These are phyloP conservation scores for Poeciliopsis gracilis DNA, from an alignment of 2,797 vertebrate species.

Conservation along the genomic window DNA sequence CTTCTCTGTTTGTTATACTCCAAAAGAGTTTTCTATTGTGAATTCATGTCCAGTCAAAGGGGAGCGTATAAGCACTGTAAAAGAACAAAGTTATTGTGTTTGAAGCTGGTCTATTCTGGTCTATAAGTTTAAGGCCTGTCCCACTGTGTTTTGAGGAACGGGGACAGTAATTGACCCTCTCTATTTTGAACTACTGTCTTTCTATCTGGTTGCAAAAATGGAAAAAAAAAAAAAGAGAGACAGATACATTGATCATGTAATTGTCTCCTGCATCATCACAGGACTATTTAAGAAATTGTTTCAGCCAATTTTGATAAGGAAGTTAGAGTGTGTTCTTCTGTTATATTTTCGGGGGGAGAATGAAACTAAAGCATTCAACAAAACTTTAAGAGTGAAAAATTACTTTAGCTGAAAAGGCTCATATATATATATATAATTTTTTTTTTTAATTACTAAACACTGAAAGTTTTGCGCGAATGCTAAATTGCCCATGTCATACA, in stretches of 20 bases:
- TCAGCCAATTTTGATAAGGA: conserved; percentile 8
- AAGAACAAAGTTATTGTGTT: not conserved
- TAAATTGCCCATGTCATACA: not conserved
- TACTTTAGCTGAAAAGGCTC: too few species aligned
- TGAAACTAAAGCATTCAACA: not conserved
- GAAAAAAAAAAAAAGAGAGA: not conserved
- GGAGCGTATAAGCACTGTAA: not conserved
- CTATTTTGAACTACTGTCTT: not conserved
- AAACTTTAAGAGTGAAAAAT: not conserved
- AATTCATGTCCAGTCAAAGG: not conserved
- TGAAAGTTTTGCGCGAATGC: not conserved
- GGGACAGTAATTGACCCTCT: not conserved
- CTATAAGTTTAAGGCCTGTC: not conserved
- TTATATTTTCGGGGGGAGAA: conserved; percentile 20
- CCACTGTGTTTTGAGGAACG: not conserved
- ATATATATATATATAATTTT: too few species aligned
- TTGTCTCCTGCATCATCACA: too few species aligned
- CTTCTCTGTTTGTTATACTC: not conserved
- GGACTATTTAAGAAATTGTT: not conserved
- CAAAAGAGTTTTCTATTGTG: not conserved
- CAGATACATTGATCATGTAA: not conserved
- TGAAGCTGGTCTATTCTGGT: not conserved
- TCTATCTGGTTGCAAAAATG: not conserved
- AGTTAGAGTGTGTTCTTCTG: conserved; percentile 11
- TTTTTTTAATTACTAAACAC: not conserved